phyloP scores from a whole-genome alignment of 2,888 invertebrate genomes.

The Drosophila heteroneura region DNA sequence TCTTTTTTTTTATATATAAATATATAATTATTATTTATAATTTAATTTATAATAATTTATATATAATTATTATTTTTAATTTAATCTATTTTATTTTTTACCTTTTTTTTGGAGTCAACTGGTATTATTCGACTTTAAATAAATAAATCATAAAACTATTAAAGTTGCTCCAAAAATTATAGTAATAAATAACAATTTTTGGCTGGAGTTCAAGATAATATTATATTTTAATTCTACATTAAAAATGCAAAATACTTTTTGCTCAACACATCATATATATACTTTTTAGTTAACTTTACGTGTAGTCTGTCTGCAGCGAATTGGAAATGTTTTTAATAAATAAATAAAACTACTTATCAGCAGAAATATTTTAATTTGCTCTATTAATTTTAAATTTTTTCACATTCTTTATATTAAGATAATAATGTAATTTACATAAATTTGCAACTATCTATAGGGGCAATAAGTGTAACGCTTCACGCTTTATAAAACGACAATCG shows the following conservation, averaged over 20 bases:
- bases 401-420: conserved; percentile 3
- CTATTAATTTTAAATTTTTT: neutral
- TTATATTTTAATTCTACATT: neutral
- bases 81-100: neutral
- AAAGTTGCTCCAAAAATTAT: neutral
- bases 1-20: neutral
- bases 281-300: neutral
- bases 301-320: neutral
- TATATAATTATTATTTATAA: neutral
- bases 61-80: no score
- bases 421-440: conserved; percentile 18
- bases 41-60: no score
- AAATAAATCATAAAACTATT: neutral
- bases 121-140: neutral
- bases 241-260: neutral
- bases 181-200: neutral
- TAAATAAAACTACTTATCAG: neutral
- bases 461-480: neutral
- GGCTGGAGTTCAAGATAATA: neutral
- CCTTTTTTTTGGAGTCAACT: neutral
- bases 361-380: neutral
- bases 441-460: conserved; percentile 32
- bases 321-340: neutral
- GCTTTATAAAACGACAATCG: conserved; percentile 23
- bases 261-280: neutral